phyloP scores from a whole-genome alignment of 2,113 vertebrate genomes.

The Pithys albifrons region DNA sequence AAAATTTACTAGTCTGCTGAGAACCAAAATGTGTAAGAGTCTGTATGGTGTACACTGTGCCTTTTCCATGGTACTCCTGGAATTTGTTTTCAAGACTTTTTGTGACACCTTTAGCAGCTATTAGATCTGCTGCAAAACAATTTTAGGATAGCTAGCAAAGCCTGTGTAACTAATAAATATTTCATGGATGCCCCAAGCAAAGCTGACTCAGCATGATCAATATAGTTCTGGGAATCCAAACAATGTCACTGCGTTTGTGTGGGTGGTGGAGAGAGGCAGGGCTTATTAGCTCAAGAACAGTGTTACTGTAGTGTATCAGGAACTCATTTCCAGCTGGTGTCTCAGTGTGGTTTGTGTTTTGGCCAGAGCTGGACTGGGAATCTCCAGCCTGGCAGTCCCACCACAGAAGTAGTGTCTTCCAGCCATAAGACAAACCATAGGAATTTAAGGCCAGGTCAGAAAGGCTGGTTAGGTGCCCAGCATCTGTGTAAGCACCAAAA shows the following conservation, averaged over 20 bases:
- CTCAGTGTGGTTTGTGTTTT: conserved; percentile 4
- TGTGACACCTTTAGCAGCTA: neutral
- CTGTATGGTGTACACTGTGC: neutral
- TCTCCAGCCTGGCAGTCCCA: neutral
- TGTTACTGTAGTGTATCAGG: neutral
- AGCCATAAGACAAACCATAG: neutral
- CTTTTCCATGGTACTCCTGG: neutral
- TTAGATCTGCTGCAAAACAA: neutral
- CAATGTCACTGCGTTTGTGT: neutral
- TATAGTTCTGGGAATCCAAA: neutral
- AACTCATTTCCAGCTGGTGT: neutral
- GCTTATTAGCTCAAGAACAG: neutral
- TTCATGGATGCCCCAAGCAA: neutral
- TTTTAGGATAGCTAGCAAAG: neutral
- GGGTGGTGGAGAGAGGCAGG: neutral
- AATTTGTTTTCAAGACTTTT: neutral
- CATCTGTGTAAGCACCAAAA: neutral
- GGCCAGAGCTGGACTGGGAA: neutral
- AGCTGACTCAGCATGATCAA: neutral
- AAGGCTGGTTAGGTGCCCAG: neutral
- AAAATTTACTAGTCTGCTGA: neutral
- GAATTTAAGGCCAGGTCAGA: neutral
- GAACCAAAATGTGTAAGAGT: neutral
- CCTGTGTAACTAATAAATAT: neutral
- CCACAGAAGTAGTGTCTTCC: neutral